Conservation (phyloP, 2,888 invertebrate species). For the Calameuta pallipes region DNA sequence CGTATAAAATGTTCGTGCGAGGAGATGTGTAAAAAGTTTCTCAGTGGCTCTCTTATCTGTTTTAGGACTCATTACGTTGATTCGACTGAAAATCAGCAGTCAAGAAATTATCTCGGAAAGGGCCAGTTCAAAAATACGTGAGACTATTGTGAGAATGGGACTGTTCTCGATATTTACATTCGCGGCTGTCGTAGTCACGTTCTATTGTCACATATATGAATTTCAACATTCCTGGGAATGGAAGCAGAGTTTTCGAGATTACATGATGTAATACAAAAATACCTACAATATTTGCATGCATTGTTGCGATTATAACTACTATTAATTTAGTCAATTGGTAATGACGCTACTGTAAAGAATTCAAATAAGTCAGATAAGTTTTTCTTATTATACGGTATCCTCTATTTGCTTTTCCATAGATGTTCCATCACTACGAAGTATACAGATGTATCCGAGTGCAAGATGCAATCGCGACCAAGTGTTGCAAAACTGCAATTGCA, state of each 20-base stretch:
- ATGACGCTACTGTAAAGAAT: background rate
- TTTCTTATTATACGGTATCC: background rate
- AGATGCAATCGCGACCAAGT: constrained; percentile 79
- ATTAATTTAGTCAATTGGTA: background rate
- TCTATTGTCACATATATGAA: constrained; percentile 86
- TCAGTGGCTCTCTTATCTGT: constrained; percentile 33
- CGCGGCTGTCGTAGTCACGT: constrained; percentile 82
- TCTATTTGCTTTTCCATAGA: constrained; percentile 52
- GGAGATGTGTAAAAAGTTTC: constrained; percentile 6
- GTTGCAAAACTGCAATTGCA: constrained; percentile 86
- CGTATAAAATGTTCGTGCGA: background rate
- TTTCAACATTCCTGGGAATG: constrained; percentile 81
- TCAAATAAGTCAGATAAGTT: background rate
- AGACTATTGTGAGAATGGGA: constrained; percentile 87
- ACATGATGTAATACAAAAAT: constrained; percentile 79
- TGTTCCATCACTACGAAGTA: constrained; percentile 65
- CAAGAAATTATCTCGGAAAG: constrained; percentile 86
- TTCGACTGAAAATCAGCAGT: constrained; percentile 83
- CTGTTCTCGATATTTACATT: constrained; percentile 82
- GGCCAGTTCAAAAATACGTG: constrained; percentile 86
- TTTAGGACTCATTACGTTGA: constrained; percentile 80
- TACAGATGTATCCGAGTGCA: constrained; percentile 70
- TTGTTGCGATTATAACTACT: background rate
- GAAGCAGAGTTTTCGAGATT: constrained; percentile 80
- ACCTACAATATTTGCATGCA: background rate